Evolutionary conservation across 2,888 invertebrate genomes (phyloP).

Genomic region (Chymomyza procnemis): DNA sequence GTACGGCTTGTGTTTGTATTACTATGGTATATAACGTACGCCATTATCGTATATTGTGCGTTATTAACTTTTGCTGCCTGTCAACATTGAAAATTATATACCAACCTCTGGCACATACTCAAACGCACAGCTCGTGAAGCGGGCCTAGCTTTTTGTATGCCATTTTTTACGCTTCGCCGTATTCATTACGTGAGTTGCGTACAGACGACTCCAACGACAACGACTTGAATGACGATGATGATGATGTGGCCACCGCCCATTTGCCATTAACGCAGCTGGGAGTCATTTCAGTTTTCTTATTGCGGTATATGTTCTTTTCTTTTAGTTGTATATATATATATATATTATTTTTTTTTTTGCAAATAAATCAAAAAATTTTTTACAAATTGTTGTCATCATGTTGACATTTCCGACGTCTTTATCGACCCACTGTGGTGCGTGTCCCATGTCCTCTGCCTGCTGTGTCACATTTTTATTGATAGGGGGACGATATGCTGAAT

Average conservation of each 20-base stretch:
- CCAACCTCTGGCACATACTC: slow-evolving; percentile 36
- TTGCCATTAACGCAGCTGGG: slow-evolving; percentile 51
- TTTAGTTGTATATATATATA: no score
- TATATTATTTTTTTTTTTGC: slow-evolving; percentile 32
- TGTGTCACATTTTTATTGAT: neutral
- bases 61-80: slow-evolving; percentile 71
- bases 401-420: slow-evolving; percentile 70
- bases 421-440: slow-evolving; percentile 32
- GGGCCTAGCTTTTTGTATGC: slow-evolving; percentile 20
- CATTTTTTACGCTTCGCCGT: slow-evolving; percentile 51
- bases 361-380: slow-evolving; percentile 71
- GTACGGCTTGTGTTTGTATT: slow-evolving; percentile 38
- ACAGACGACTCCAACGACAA: slow-evolving; percentile 43
- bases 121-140: neutral
- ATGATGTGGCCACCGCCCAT: neutral
- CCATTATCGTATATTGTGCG: slow-evolving; percentile 68
- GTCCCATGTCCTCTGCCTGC: neutral
- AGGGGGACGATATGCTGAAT: neutral
- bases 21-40: slow-evolving; percentile 23
- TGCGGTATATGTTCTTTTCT: slow-evolving; percentile 44
- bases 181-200: slow-evolving; percentile 70
- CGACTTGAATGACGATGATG: slow-evolving; percentile 23
- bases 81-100: slow-evolving; percentile 70
- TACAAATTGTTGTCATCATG: slow-evolving; percentile 73
- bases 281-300: neutral